Base-by-base conservation (phyloP, 2,797 vertebrate species). In the Glossophaga mutica region DNA sequence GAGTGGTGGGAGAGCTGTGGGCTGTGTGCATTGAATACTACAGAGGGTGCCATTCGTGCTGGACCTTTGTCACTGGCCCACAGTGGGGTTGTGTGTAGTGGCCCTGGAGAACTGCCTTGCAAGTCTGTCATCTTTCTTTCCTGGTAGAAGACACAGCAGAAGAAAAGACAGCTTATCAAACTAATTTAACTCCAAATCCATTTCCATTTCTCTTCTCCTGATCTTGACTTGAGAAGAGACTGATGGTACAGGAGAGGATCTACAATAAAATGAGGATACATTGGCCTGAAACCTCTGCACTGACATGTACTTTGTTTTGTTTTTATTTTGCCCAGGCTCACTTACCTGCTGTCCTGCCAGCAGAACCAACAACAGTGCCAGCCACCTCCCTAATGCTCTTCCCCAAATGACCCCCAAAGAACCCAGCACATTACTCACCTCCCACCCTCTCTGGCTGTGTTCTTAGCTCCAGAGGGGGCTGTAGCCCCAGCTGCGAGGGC, bases 321-420 rank as follows among this genome's bases (percentile, higher is more conserved):
- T n/a, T 65, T 65, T n/a, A 65, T n/a, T n/a, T 32, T 65, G 84
- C 76, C 57, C 34, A 82, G 92, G 57, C 32, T 82, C 62, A 52
- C 6, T 65, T 15, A 18, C 29, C 16, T 71, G 19, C 52, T 94
- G 88, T 88, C 39, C 65, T 70, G 65, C 50, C 50, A 59, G 39
- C 88, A 81, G 34, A 86, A 84, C 62, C 62, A 97, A 94, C 92
- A 97, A 59, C 90, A 97, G 62, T 82, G 78, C 83, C 92, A 91
- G 55, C 42, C 90, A 26, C 91, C 65, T 4, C 82, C 93, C 87
- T 86, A 93, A 50, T 93, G 95, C 21, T 71, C 77, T 50, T 22
- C 14, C 90, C 71, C 21, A 96, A 70, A 46, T 70, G 81, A 1
- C 94, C 81, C 32, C 92, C 55, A 0, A 96, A 97, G 87, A 97